Evolutionary conservation across 2,113 vertebrate genomes (phyloP).

Genomic region (Onychostruthus taczanowskii): DNA sequence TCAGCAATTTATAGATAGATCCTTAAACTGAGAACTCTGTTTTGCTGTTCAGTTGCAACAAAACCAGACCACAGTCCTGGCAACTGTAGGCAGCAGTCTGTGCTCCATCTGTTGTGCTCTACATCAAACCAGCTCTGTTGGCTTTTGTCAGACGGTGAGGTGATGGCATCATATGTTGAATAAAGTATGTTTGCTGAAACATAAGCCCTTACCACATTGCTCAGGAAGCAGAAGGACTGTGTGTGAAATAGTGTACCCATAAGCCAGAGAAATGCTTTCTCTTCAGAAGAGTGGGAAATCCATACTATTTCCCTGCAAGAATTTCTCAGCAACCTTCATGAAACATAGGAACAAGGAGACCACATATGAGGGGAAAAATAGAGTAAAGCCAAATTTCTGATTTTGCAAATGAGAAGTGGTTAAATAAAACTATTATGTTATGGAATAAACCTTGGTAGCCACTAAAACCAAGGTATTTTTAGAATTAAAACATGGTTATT

Average conservation of each 20-base stretch:
- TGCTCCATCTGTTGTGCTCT: constrained; percentile 43
- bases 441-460: neutral
- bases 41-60: neutral
- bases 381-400: neutral
- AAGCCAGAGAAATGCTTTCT: neutral
- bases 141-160: neutral
- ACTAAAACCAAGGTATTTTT: neutral
- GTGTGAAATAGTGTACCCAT: neutral
- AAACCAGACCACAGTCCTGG: neutral
- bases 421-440: neutral
- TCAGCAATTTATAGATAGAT: neutral
- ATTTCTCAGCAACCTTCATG: neutral
- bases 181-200: neutral
- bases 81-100: neutral
- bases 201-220: neutral
- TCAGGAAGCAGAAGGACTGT: neutral
- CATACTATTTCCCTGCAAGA: neutral
- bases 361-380: neutral
- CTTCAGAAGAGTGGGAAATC: neutral
- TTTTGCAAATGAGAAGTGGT: neutral
- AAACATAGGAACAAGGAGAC: neutral
- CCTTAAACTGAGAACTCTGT: neutral
- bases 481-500: neutral
- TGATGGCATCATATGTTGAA: neutral
- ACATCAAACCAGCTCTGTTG: neutral